Evolutionary conservation across 2,888 invertebrate genomes (phyloP), one percentile per base, ranked within the genome.

Genomic region (Diarsia brunnea): DNA sequence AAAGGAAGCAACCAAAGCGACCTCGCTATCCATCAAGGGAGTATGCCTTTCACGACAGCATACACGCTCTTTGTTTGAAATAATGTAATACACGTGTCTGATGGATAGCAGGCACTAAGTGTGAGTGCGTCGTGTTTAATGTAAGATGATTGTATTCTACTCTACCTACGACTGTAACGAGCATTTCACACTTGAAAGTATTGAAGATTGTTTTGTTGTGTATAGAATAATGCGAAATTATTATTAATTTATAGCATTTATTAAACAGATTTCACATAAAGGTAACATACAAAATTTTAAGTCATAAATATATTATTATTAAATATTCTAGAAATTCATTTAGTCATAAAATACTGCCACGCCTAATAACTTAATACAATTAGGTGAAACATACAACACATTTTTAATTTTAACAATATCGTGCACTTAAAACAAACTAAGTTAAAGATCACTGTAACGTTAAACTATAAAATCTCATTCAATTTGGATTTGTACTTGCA

Each of bases 401-500:
- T 92, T 94, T 78, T 94, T 93, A 93, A 93, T 94, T 95, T 93
- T 93, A 95, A 96, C 95, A 96, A 95, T 95, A 87, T 95, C 96
- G 96, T 96, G 96, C 96, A 95, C 95, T 95, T 95, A 95, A 94
- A 93, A 90, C 93, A 94, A 94, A 95, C 93, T 95, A 95, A 95
- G 95, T 95, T 95, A 95, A 95, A 94, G 93, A 95, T 95, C 95
- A 95, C 94, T 94, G 94, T 94, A 94, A 95, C 93, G 95, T 96
- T 95, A 96, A 94, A 95, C 94, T 96, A 94, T 93, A 93, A 95
- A 95, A 95, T 95, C 94, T 96, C 96, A 95, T 95, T 96, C 95
- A 95, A 94, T 94, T 96, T 93, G 95, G 95, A 96, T 96, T 96
- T 96, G 96, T 96, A 96, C 96, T 96, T 95, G 95, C 96, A 95